Percentiles rank a stretch among this genome's conserved stretches.
phyloP scores from a whole-genome alignment of 2,797 vertebrate genomes.

The Loriculus beryllinus region DNA sequence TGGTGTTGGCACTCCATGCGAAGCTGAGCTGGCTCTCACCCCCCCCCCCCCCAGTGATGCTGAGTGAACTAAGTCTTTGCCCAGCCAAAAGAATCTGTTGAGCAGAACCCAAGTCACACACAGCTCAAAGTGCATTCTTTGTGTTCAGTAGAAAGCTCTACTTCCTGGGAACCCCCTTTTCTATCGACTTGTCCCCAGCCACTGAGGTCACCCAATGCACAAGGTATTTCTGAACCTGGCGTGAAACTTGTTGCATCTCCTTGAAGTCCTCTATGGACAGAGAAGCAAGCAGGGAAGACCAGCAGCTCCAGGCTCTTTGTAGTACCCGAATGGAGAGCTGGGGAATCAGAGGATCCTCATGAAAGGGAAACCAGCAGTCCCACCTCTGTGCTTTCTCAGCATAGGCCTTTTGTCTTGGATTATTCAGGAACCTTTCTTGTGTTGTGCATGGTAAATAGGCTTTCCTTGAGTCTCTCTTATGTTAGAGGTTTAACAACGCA shows the following conservation, averaged over 20 bases:
- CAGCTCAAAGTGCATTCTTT: not conserved
- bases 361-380: conserved; percentile 26
- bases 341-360: conserved; percentile 14
- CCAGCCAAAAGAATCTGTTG: not conserved
- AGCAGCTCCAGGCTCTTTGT: not conserved
- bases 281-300: conserved; percentile 17
- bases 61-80: not conserved
- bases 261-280: not conserved
- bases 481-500: not conserved
- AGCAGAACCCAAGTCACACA: not conserved
- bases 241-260: not conserved
- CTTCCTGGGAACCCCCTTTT: not conserved
- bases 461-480: conserved; percentile 28
- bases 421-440: conserved; percentile 39
- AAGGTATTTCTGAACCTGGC: not conserved
- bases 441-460: conserved; percentile 36
- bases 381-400: conserved; percentile 40
- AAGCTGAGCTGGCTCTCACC: not conserved
- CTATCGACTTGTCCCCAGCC: not conserved
- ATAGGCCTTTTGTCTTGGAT: conserved; percentile 29
- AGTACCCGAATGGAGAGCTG: not conserved
- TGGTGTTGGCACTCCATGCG: fast-evolving
- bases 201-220: not conserved
- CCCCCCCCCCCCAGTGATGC: not conserved
- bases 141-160: not conserved